Evolutionary conservation across 2,797 vertebrate genomes (phyloP).

Genomic region (Dromococcyx pavoninus): DNA sequence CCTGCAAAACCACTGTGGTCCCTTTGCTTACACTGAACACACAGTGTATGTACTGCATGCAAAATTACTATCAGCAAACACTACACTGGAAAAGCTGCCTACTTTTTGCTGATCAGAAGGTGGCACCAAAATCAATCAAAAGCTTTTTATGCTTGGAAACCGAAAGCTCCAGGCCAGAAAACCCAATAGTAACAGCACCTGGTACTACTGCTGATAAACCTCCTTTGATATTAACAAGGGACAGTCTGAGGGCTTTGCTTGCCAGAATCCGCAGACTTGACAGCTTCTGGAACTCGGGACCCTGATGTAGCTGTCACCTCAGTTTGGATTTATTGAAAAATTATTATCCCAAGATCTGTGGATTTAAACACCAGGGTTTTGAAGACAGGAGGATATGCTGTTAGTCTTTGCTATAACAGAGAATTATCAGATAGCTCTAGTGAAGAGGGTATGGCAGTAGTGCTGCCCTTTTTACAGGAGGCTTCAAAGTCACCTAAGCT

Average conservation of each 20-base stretch:
- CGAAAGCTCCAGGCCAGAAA: background rate
- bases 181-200: background rate
- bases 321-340: background rate
- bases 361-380: background rate
- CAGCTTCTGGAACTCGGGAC: background rate
- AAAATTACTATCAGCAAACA: background rate
- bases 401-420: background rate
- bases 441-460: background rate
- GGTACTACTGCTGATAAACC: background rate
- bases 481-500: background rate
- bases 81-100: background rate
- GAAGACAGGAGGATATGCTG: background rate
- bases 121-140: constrained; percentile 68
- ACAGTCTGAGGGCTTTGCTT: background rate
- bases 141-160: background rate
- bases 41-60: background rate
- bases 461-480: background rate
- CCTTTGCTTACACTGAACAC: background rate
- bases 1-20: background rate
- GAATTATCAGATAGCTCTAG: background rate
- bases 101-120: constrained; percentile 54
- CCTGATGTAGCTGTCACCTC: background rate
- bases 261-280: background rate
- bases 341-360: background rate
- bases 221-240: background rate